These are phyloP conservation scores for Coranthus polyacanthus DNA, from an alignment of 2,797 vertebrate species.

Conservation along the genomic window DNA sequence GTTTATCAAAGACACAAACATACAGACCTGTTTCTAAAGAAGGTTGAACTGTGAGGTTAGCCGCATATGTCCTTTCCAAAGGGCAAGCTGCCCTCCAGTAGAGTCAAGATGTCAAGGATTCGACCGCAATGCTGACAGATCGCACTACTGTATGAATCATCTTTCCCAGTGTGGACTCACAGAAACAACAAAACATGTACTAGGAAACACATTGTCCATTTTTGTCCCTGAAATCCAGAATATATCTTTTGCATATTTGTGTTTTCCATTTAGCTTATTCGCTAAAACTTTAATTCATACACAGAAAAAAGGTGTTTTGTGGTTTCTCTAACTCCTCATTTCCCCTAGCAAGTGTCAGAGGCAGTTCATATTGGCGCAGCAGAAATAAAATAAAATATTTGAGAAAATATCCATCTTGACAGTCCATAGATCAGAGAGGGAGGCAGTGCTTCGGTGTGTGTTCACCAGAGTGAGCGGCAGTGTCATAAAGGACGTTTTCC, in stretches of 20 bases:
- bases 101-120: slow-evolving; percentile 60
- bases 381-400: slow-evolving; percentile 78
- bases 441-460: slow-evolving; percentile 66
- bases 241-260: slow-evolving; percentile 5
- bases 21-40: slow-evolving; percentile 21
- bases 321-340: slow-evolving; percentile 27
- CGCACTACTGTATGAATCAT: slow-evolving; percentile 59
- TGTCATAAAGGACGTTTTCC: slow-evolving; percentile 72
- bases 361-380: slow-evolving; percentile 67
- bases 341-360: slow-evolving; percentile 58
- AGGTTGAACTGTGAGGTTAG: slow-evolving; percentile 49
- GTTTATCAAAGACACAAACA: slow-evolving; percentile 38
- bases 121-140: slow-evolving; percentile 32
- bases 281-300: slow-evolving; percentile 58
- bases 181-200: slow-evolving; percentile 18
- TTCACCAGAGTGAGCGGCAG: slow-evolving; percentile 69
- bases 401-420: slow-evolving; percentile 74
- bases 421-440: slow-evolving; percentile 80
- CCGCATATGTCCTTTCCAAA: slow-evolving; percentile 45
- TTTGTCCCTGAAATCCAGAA: slow-evolving; percentile 3
- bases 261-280: slow-evolving; percentile 20
- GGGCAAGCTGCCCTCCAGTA: slow-evolving; percentile 13
- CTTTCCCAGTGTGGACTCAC: slow-evolving; percentile 11
- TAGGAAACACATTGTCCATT: slow-evolving; percentile 1
- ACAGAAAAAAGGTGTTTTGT: slow-evolving; percentile 43